Base-by-base conservation (phyloP, 2,888 invertebrate species). In the Pristionchus fissidentatus region DNA sequence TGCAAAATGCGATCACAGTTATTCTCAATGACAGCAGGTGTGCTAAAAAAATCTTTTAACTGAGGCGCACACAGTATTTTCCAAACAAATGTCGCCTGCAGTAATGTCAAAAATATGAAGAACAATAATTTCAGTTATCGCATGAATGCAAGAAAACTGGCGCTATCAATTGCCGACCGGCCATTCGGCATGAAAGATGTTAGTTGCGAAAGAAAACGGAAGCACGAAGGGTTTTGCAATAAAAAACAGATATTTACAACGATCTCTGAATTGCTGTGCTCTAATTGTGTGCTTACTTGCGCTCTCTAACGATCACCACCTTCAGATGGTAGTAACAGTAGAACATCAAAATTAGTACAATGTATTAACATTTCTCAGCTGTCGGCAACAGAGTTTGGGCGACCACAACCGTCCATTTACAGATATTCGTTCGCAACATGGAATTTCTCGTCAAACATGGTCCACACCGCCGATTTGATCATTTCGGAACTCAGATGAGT, bases 101-200 rank as follows among this genome's bases (percentile, higher is more conserved):
- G 4, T 55, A 55, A 55, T 22, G 4, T 55, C 46, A 15, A 46
- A 15, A 7, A 7, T 15, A 46, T 46, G 7, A 10, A 10, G 46
- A 46, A 7, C 46, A 46, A 46, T 46, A 35, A 7, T 13, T 38
- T 66, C 46, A 75, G 73, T 13, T 75, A 75, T 75, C 75, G 75
- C 3, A 4, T 19, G 5, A 75, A 49, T 8, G 75, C 75, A 19
- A 35, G 75, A 10, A 75, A 52, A 41, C 46, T 75, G 29, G 75
- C 75, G 46, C 49, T 49, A 22, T 32, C 49, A 7, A 75, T 75
- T 3, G 75, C 75, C 4, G 75, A 75, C 32, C 49, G 75, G 29
- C 75, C 75, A 8, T 75, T 75, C 75, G 49, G 75, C 22, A 75
- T 75, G 75, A 75, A 75, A 15, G 49, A 75, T 75, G 75, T 75